Evolutionary conservation across 2,797 vertebrate species (phyloP), one percentile per base, ranked within the genome.

Genomic region (Pelobates cultripes): DNA sequence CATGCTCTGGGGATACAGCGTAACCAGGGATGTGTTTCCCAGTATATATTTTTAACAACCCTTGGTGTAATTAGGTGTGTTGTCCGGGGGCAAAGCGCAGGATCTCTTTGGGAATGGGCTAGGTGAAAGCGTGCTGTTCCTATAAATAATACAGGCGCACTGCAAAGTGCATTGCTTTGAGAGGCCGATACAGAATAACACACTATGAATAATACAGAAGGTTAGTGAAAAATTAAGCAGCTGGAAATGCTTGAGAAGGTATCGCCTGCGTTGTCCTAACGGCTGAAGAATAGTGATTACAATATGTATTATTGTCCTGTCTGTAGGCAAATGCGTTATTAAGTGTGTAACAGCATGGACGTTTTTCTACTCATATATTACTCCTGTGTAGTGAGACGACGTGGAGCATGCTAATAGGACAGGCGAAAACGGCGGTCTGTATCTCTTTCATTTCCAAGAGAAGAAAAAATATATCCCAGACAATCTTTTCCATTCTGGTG

Each of bases 171-270:
- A 90, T 90, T 89, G 89, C 91, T 92, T 93, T 92, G 93, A 87
- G 89, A 92, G 92, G 87, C 89, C 91, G 89, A 91, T 89, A 86
- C 90, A 90, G 93, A 93, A 94, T 94, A 95, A 95, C 95, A 93
- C 89, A 86, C 90, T 90, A 95, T 97, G 93, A 97, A 98, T 97
- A 96, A 96, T 96, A 96, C 90, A 97, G 95, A 89, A 95, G 93
- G 87, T 94, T 95, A 94, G 93, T 96, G 91, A 95, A 96, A 96
- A 93, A 95, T 96, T 95, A 90, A 95, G 94, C 92, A 93, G 95
- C 93, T 94, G 93, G 92, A 96, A 92, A 91, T 91, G 78, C 88
- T 92, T 88, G 92, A 94, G 96, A 97, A 95, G 96, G 96, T 94
- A 95, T 89, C 87, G 88, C 88, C 90, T 86, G 88, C 87, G 80